A percentile compares a stretch with the other conserved stretches of the same genome.
Evolutionary conservation across 2,113 vertebrate genomes (phyloP).

Genomic region (Polyodon spathula): DNA sequence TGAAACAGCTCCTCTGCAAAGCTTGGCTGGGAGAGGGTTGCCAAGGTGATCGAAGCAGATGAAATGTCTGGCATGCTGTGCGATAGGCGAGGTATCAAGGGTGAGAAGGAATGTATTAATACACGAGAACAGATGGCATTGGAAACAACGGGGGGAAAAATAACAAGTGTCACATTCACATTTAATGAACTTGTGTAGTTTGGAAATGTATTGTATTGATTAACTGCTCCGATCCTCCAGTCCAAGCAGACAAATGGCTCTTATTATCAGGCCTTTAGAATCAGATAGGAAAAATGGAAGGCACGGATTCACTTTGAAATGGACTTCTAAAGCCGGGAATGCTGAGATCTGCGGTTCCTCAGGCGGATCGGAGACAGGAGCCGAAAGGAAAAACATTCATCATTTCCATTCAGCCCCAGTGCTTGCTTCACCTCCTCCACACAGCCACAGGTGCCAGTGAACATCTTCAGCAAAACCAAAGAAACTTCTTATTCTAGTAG

Average conservation of each 20-base stretch:
- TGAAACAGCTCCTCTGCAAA: too few species aligned
- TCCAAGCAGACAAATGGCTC: slow-evolving; percentile 47
- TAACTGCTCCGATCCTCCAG: slow-evolving; percentile 43
- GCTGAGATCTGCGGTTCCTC: not conserved
- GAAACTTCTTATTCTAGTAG: too few species aligned
- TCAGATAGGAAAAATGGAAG: slow-evolving; percentile 22
- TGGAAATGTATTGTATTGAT: slow-evolving; percentile 55
- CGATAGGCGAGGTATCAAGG: slow-evolving; percentile 12
- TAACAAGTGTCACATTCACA: slow-evolving; percentile 49
- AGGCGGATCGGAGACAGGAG: slow-evolving; percentile 5
- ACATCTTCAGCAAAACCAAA: too few species aligned
- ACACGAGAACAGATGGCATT: slow-evolving; percentile 33
- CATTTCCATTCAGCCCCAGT: too few species aligned
- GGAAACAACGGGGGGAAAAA: slow-evolving; percentile 38
- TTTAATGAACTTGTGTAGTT: slow-evolving; percentile 51
- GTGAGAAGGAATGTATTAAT: slow-evolving; percentile 27
- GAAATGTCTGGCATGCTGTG: not conserved
- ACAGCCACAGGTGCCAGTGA: too few species aligned
- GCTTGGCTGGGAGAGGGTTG: too few species aligned
- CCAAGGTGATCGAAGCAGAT: too few species aligned
- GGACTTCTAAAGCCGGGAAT: not conserved
- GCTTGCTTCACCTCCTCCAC: too few species aligned
- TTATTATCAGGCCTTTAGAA: slow-evolving; percentile 46
- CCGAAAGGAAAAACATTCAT: not conserved
- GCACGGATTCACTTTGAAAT: not conserved